Evolutionary conservation across 2,888 invertebrate genomes (phyloP).

Genomic region (Malacosoma neustria): DNA sequence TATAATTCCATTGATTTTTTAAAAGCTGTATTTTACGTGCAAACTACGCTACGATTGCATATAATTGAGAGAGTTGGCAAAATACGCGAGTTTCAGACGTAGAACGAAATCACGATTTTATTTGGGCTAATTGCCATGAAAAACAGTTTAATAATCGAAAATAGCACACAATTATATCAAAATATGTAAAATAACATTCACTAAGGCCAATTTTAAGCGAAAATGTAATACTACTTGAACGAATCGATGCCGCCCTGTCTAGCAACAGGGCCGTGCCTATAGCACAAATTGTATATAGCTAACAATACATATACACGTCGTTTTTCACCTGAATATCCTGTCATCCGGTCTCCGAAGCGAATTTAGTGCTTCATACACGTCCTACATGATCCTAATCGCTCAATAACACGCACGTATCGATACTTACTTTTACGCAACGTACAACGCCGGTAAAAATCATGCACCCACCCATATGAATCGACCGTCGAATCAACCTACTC

Average conservation of each 20-base stretch:
- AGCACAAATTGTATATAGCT: slow-evolving; percentile 24
- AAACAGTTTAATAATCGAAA: not conserved
- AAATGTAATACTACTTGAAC: too few species aligned
- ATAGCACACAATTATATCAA: too few species aligned
- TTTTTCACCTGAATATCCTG: slow-evolving; percentile 26
- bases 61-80: not conserved
- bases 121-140: not conserved
- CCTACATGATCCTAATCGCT: slow-evolving; percentile 24
- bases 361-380: slow-evolving; percentile 11
- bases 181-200: too few species aligned
- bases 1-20: not conserved
- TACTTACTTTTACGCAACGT: slow-evolving; percentile 28
- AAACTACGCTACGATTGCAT: not conserved
- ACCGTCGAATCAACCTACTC: slow-evolving; percentile 2
- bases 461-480: slow-evolving; percentile 28
- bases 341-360: slow-evolving; percentile 12
- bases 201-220: too few species aligned
- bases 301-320: slow-evolving; percentile 19
- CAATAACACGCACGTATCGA: slow-evolving; percentile 22
- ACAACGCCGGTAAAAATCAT: slow-evolving; percentile 30
- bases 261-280: slow-evolving; percentile 60
- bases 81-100: not conserved
- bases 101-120: not conserved
- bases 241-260: slow-evolving; percentile 46
- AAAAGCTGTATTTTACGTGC: not conserved